A percentile compares a stretch with the other conserved stretches of the same genome.
These are phyloP conservation scores for Oncorhynchus mykiss DNA, from an alignment of 2,113 vertebrate species.

Conservation along the genomic window DNA sequence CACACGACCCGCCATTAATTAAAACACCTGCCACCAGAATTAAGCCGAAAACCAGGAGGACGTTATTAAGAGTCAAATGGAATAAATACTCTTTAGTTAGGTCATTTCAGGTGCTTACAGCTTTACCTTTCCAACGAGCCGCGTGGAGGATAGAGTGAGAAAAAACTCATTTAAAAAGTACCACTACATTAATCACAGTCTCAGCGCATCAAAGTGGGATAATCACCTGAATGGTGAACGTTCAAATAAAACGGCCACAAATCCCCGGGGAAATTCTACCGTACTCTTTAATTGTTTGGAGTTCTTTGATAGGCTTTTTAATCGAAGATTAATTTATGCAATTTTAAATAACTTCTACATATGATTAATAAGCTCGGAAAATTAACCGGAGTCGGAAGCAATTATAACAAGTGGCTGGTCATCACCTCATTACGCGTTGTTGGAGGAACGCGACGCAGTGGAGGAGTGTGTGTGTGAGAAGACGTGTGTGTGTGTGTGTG, in stretches of 20 bases:
- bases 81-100: conserved; percentile 75
- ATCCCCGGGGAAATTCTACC: conserved; percentile 96
- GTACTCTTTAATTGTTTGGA: conserved; percentile 99
- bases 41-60: conserved; percentile 45
- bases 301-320: conserved; percentile 96
- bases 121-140: conserved; percentile 74
- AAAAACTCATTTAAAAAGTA: conserved; percentile 88
- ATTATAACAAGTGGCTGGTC: conserved; percentile 98
- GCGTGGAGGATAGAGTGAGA: conserved; percentile 60
- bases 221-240: conserved; percentile 93
- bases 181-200: conserved; percentile 96
- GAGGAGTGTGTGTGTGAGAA: conserved; percentile 13
- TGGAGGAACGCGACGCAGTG: conserved; percentile 74
- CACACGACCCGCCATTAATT: conserved; percentile 53
- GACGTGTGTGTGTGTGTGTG: conserved; percentile 52
- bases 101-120: conserved; percentile 84
- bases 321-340: conserved; percentile 99
- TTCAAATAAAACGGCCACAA: conserved; percentile 89
- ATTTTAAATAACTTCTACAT: conserved; percentile 99
- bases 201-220: conserved; percentile 88
- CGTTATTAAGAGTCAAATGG: conserved; percentile 50
- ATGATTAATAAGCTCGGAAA: conserved; percentile 98
- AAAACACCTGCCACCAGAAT: conserved; percentile 56
- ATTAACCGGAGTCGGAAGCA: conserved; percentile 99
- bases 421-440: conserved; percentile 96